Evolutionary conservation across 2,113 vertebrate genomes (phyloP).

Genomic region (Apteryx owenii): DNA sequence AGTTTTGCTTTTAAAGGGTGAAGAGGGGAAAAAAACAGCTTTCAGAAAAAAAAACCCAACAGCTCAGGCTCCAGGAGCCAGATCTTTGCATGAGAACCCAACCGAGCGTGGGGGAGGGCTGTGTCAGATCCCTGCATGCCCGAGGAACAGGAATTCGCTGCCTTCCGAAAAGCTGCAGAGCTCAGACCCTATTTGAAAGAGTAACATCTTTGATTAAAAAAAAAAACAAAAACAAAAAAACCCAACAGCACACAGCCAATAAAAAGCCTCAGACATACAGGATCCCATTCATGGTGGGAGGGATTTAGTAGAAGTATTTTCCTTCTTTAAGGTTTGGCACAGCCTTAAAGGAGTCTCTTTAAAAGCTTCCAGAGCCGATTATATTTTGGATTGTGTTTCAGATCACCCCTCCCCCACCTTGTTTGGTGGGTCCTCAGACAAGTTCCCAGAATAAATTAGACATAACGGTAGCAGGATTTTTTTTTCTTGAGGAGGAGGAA

Average conservation of each 20-base stretch:
- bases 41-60: conserved; percentile 47
- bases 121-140: conserved; percentile 22
- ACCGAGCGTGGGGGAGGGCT: neutral
- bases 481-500: neutral
- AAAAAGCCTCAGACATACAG: conserved; percentile 73
- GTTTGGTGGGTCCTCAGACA: conserved; percentile 60
- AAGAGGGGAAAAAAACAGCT: conserved; percentile 20
- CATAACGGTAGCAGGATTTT: conserved; percentile 45
- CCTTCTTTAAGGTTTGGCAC: conserved; percentile 71
- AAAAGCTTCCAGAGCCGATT: conserved; percentile 74
- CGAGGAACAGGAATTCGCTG: neutral
- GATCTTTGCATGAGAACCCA: conserved; percentile 8
- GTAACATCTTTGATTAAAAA: conserved; percentile 66
- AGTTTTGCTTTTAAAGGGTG: conserved; percentile 42
- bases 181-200: conserved; percentile 63
- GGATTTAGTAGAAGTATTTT: conserved; percentile 70
- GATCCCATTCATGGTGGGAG: conserved; percentile 64
- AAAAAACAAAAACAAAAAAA: neutral
- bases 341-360: conserved; percentile 68
- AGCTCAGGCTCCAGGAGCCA: conserved; percentile 42
- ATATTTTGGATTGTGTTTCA: conserved; percentile 76
- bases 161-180: conserved; percentile 51
- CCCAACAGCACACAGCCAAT: conserved; percentile 59
- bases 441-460: conserved; percentile 75
- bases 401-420: conserved; percentile 49